Evolutionary conservation across 2,113 vertebrate genomes (phyloP).

Genomic region (Carlito syrichta): DNA sequence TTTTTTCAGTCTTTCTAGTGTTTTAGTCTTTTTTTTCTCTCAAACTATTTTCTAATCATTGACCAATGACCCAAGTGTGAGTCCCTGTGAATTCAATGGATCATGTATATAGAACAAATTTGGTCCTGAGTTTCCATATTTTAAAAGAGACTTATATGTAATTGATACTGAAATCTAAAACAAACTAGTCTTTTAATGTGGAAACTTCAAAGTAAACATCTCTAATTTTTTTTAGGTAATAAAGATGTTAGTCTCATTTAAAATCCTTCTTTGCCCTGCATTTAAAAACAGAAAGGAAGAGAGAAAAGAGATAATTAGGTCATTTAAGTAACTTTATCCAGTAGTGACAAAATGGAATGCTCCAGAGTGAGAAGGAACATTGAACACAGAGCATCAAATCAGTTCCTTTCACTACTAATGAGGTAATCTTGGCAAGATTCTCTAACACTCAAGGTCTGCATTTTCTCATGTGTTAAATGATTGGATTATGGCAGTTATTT

Average conservation of each 20-base stretch:
- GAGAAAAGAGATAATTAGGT: not conserved
- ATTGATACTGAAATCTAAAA: not conserved
- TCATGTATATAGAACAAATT: not conserved
- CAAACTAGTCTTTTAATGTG: not conserved
- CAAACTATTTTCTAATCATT: conserved; percentile 30
- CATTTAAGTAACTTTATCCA: not conserved
- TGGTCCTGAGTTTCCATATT: not conserved
- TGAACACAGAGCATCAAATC: not conserved
- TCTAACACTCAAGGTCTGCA: not conserved
- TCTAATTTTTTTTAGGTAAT: conserved; percentile 3
- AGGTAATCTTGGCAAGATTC: not conserved
- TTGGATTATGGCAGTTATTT: not conserved
- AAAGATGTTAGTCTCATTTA: not conserved
- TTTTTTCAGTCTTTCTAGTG: conserved; percentile 49
- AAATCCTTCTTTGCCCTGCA: not conserved
- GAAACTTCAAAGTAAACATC: conserved; percentile 5
- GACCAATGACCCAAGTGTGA: not conserved
- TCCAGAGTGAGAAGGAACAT: not conserved
- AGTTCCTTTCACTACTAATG: not conserved
- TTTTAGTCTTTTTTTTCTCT: not conserved
- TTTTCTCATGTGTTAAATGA: not conserved
- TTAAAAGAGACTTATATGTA: not conserved
- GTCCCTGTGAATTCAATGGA: not conserved
- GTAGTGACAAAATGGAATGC: not conserved
- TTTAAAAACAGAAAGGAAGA: not conserved